Conservation (phyloP, 2,888 invertebrate genomes). For the Dromius quadrimaculatus region DNA sequence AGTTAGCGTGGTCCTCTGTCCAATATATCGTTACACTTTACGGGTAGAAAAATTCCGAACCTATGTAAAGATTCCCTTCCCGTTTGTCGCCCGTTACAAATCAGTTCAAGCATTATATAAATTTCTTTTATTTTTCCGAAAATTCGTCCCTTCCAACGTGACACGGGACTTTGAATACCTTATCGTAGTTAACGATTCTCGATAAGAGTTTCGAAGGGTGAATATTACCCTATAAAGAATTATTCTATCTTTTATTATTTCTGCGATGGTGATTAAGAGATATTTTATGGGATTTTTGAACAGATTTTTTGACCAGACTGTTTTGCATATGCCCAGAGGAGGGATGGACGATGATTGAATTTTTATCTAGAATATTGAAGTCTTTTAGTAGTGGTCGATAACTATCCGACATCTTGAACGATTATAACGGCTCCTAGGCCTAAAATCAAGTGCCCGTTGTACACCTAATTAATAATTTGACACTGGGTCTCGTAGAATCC, state of each 20-base stretch:
- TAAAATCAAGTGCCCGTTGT: too few relatives aligned
- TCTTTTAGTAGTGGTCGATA: neutral
- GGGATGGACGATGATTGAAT: too few relatives aligned
- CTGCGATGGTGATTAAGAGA: neutral
- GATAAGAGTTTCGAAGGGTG: constrained; percentile 33
- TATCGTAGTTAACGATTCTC: constrained; percentile 36
- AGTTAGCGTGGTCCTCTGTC: neutral
- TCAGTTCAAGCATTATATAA: constrained; percentile 45
- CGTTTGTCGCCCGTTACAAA: constrained; percentile 25
- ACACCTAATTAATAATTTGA: too few relatives aligned
- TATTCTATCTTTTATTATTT: constrained; percentile 45
- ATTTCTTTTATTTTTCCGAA: constrained; percentile 47
- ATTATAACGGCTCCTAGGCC: too few relatives aligned
- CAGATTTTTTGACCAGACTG: constrained; percentile 24
- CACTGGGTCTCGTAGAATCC: too few relatives aligned
- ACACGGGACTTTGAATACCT: constrained; percentile 41
- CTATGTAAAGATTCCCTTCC: neutral
- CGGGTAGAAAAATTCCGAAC: neutral
- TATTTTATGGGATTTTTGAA: constrained; percentile 9
- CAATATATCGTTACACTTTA: constrained; percentile 6
- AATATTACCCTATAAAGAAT: constrained; percentile 45
- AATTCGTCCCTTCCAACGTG: constrained; percentile 27
- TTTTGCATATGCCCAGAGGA: constrained; percentile 8
- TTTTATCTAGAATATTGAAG: too few relatives aligned
- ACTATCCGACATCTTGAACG: too few relatives aligned